Evolutionary conservation across 2,797 vertebrate species (phyloP).

Genomic region (Cetoscarus ocellatus): DNA sequence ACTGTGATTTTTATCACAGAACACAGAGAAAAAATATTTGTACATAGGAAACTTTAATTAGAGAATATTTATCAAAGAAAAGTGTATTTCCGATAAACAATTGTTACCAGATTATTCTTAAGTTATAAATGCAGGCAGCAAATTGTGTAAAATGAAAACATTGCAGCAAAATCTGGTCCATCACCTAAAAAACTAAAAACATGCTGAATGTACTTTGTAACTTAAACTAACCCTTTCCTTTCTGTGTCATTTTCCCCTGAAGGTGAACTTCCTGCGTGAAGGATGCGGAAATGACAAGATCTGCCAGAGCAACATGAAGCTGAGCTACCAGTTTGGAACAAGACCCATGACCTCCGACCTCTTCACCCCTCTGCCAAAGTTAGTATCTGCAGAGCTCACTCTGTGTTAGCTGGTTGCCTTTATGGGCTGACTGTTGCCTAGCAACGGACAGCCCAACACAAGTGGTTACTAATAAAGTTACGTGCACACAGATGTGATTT

Average conservation of each 20-base stretch:
- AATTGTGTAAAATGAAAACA: not conserved
- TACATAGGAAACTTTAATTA: not conserved
- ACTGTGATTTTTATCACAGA: not conserved
- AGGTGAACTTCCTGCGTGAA: conserved; percentile 95
- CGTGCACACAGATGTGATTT: not conserved
- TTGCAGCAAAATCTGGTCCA: not conserved
- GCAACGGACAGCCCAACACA: conserved; percentile 7
- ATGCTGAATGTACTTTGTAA: not conserved
- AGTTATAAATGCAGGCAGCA: not conserved
- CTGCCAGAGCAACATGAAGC: conserved; percentile 94
- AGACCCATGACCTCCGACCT: conserved; percentile 78
- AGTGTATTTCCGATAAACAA: too few relatives aligned
- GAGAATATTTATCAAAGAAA: too few relatives aligned
- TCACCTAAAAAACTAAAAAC: not conserved
- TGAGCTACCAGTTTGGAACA: conserved; percentile 88
- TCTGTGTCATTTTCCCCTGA: conserved; percentile 11
- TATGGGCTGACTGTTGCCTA: conserved; percentile 2
- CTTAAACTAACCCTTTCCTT: not conserved
- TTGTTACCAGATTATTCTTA: not conserved
- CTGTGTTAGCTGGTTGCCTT: conserved; percentile 6
- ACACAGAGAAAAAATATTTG: not conserved
- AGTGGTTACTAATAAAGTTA: not conserved
- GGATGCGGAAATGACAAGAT: conserved; percentile 94
- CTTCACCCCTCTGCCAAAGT: conserved; percentile 90
- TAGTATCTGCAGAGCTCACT: conserved; percentile 52